Base-by-base conservation (phyloP, 2,888 invertebrate genomes). In the Antitype chi region DNA sequence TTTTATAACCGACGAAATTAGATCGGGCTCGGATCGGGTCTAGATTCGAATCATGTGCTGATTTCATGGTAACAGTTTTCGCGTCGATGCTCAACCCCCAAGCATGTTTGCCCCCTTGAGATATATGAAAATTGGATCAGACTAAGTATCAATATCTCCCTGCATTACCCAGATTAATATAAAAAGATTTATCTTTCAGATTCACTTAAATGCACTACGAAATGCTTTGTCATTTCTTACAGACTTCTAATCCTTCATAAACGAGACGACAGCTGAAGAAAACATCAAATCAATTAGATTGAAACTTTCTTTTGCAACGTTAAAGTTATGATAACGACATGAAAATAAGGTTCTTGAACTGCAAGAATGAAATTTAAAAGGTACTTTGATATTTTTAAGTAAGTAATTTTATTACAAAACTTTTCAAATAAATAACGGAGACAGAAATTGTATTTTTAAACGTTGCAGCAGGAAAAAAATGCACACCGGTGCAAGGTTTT, bases 231-330 rank as follows among this genome's bases (percentile, higher is more conserved):
- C 43, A 32, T 62, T 57, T 57, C 1, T 59, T 15, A 23, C 28
- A 68, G 47, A 59, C 0, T 82, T 49, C 67, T 53, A 74, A 74
- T 74, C 57, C n/a, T 68, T 71, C 15, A 62, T 6, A 73, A 20
- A 47, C 23, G n/a, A 76, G 63, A 47, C 70, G 69, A 60, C 71
- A 69, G 71, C 76, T 85, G 69, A 11, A 75, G 70, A 68, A 55
- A 75, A 32, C 49, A 59, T 81, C 49, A 62, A 80, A 80, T 74
- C 52, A 4, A 64, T 72, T 15, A 52, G 8, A 63, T 52, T 52
- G 5, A 62, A 52, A 63, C 9, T 80, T 69, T 79, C 17, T 52
- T 64, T 68, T 81, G n/a, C 13, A 32, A 38, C 15, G 13, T 20
- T 71, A 3, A 11, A 83, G 47, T 72, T 55, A 68, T 59, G 57